Evolutionary conservation across 2,888 invertebrate species (phyloP), one percentile per base, ranked within the genome.

Genomic region (Dione juno): DNA sequence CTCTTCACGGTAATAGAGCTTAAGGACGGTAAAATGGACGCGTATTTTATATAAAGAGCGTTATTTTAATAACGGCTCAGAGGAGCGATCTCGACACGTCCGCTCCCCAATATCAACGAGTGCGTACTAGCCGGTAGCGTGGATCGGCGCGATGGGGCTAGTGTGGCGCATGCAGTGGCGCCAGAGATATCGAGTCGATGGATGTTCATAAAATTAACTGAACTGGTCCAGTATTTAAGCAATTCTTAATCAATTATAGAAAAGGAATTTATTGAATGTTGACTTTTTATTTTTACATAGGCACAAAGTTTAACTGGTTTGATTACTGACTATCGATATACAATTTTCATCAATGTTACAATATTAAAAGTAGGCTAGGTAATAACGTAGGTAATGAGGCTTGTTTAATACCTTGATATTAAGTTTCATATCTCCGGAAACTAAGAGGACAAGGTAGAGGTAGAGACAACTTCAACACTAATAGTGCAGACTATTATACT

Each of bases 121-220:
- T 84, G 88, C 89, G 89, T 88, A 92, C 92, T 91, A 28, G 28
- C 28, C 28, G 28, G 28, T 5, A 80, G 82, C 85, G 81, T 83
- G 82, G 83, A 87, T 77, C 77, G 77, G 79, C 77, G 75, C 70
- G 70, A 66, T 59, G 61, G 57, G 77, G 75, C 76, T 90, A 90
- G 90, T 88, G 92, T 80, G 85, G 91, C 87, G 88, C 90, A 89
- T 87, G 89, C 88, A 87, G 70, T 70, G 68, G 76, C 73, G 73
- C 70, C 73, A 66, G 70, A 61, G 74, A 69, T 84, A 89, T 89
- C 88, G 89, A 91, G 80, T 83, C 83, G 82, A 86, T 84, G 83
- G 80, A 84, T 82, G 79, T 57, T 61, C 74, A 61, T 70, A 64
- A 67, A 78, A 78, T 75, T 59, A 40, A 13, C 41, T 14, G 13